Base-by-base conservation (phyloP, 2,888 invertebrate species). In the Nemotelus nigrinus region DNA sequence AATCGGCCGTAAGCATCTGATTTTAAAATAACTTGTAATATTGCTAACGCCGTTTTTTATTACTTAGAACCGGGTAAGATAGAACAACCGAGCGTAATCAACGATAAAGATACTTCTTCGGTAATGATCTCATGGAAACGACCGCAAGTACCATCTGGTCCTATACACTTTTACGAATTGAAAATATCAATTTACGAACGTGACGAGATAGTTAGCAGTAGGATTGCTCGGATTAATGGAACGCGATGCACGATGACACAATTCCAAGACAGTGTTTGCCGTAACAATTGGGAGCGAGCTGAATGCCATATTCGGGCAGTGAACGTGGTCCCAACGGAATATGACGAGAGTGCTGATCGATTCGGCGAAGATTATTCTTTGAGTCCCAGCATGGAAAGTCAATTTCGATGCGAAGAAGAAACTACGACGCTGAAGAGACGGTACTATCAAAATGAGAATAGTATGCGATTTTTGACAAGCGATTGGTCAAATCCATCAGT, bases 121-220 rank as follows among this genome's bases (percentile, higher is more conserved):
- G 78, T 82, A 3, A 70, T 79, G 3, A 83, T 90, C 3, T 83
- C 83, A 53, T 92, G 92, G 92, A 82, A 85, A 3, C 84, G 83
- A 63, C 92, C 92, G 3, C 80, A 82, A 39, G 83, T 83, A 63
- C 86, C 89, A 43, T 90, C 90, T 6, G 92, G 92, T 2, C 88
- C 88, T 39, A 83, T 91, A 0, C 89, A 90, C 80, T 86, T 85
- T 65, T 92, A 91, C 82, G 89, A 92, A 85, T 86, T 92, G 2
- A 74, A 76, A 72, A 76, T 79, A 41, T 57, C 57, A 6, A 64
- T 78, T 3, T 39, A 72, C 3, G 79, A 77, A 44, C 48, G 67
- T 44, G 50, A 50, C 8, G 48, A 47, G n/a, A 64, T 75, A 44
- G 45, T 65, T 8, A 58, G 68, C 44, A 79, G 80, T 6, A 81